These are phyloP conservation scores for Hirtodrosophila cameraria DNA, from an alignment of 2,888 invertebrate genomes.

Conservation along the genomic window DNA sequence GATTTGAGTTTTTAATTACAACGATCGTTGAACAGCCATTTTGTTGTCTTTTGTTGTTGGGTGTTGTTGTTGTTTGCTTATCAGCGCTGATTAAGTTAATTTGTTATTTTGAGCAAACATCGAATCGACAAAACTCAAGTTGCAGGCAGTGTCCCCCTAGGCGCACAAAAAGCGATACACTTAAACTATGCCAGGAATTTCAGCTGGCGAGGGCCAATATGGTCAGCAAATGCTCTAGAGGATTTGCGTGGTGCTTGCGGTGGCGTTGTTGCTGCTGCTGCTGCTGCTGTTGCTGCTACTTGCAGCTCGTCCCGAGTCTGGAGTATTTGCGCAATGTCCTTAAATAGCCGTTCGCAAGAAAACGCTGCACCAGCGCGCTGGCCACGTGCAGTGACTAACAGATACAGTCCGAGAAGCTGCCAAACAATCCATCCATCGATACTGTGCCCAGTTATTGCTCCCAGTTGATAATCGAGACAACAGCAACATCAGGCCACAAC, in stretches of 20 bases:
- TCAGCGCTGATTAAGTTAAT: slow-evolving; percentile 76
- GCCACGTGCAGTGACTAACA: slow-evolving; percentile 81
- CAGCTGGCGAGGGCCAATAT: slow-evolving; percentile 65
- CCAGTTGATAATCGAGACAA: slow-evolving; percentile 69
- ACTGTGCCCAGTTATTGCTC: slow-evolving; percentile 72
- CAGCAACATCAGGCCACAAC: slow-evolving; percentile 20
- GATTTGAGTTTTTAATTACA: slow-evolving; percentile 68
- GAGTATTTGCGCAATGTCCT: slow-evolving; percentile 75
- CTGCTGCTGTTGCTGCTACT: slow-evolving; percentile 1
- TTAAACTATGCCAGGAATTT: slow-evolving; percentile 77
- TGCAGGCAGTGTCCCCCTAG: slow-evolving; percentile 32
- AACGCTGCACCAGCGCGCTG: slow-evolving; percentile 50
- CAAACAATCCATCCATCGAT: slow-evolving; percentile 70
- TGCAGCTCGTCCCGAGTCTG: slow-evolving; percentile 34
- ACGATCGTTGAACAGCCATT: slow-evolving; percentile 32
- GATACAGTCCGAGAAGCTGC: slow-evolving; percentile 58
- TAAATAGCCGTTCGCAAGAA: slow-evolving; percentile 78
- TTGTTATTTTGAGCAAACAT: slow-evolving; percentile 55
- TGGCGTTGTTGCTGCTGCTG: slow-evolving; percentile 2
- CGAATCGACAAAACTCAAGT: slow-evolving; percentile 5
- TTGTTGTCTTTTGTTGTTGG: background rate
- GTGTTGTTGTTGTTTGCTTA: slow-evolving; percentile 49
- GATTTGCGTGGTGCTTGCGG: slow-evolving; percentile 73
- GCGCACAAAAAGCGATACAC: slow-evolving; percentile 74
- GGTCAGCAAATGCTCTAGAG: slow-evolving; percentile 79